Percentiles rank a stretch among this genome's conserved stretches.
Evolutionary conservation across 2,797 vertebrate genomes (phyloP).

Genomic region (Xenops minutus): DNA sequence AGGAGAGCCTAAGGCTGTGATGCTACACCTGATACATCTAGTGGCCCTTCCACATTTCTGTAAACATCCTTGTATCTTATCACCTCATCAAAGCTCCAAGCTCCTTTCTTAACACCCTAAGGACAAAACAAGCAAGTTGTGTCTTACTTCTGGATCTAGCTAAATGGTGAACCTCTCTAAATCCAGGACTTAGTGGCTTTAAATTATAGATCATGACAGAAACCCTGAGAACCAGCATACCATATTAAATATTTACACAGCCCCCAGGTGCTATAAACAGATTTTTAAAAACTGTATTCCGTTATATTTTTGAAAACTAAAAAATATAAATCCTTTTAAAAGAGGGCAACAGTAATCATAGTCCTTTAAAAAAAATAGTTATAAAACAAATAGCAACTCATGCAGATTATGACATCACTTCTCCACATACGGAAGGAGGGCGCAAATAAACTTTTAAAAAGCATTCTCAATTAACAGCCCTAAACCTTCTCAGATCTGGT

Average conservation of each 20-base stretch:
- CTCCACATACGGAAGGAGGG: not conserved
- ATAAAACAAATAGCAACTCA: not conserved
- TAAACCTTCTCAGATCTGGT: not conserved
- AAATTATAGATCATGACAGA: slow-evolving; percentile 20
- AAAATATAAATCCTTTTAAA: not conserved
- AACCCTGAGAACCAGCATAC: not conserved
- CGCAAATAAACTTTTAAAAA: not conserved
- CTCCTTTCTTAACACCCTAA: not conserved
- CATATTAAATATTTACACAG: slow-evolving; percentile 8
- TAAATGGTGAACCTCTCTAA: slow-evolving; percentile 4
- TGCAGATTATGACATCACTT: not conserved
- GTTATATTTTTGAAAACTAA: not conserved
- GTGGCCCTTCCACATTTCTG: not conserved
- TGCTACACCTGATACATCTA: not conserved
- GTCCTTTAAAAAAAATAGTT: not conserved
- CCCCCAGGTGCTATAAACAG: not conserved
- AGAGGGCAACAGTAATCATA: not conserved
- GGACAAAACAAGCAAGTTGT: not conserved
- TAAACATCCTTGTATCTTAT: not conserved
- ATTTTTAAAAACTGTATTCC: not conserved
- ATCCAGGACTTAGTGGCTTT: not conserved
- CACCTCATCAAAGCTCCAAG: slow-evolving; percentile 3
- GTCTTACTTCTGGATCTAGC: not conserved
- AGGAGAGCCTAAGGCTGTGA: not conserved
- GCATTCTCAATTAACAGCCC: not conserved